Evolutionary conservation across 2,888 invertebrate genomes (phyloP).

Genomic region (Fissipunctia ypsillon): DNA sequence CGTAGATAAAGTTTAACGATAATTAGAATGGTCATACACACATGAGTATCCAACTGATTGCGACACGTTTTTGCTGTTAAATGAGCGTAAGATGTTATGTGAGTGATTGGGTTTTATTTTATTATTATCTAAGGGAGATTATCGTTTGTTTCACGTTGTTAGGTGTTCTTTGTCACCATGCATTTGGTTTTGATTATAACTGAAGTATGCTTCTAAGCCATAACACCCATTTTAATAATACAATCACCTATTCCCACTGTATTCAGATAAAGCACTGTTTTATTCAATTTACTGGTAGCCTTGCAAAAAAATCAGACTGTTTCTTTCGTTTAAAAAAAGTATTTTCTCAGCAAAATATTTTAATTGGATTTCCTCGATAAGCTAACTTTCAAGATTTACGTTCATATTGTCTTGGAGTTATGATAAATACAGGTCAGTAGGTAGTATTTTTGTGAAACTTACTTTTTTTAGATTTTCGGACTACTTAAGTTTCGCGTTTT

Average conservation of each 20-base stretch:
- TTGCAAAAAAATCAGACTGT: neutral
- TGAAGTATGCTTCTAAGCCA: neutral
- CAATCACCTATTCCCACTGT: neutral
- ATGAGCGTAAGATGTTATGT: slow-evolving; percentile 55
- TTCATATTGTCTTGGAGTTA: neutral
- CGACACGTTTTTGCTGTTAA: slow-evolving; percentile 67
- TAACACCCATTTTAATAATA: neutral
- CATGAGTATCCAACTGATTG: slow-evolving; percentile 56
- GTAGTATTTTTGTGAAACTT: neutral
- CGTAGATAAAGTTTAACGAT: slow-evolving; percentile 70
- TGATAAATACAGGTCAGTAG: neutral
- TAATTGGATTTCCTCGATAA: slow-evolving; percentile 1
- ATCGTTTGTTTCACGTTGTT: slow-evolving; percentile 1
- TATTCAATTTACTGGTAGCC: neutral
- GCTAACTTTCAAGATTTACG: neutral
- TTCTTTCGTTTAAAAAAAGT: neutral
- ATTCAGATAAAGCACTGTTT: neutral
- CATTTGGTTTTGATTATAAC: neutral
- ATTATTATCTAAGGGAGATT: slow-evolving; percentile 47
- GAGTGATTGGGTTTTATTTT: slow-evolving; percentile 68
- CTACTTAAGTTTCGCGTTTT: neutral
- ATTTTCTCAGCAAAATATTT: neutral
- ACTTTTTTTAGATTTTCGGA: neutral
- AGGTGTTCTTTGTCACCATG: neutral
- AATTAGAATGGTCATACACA: slow-evolving; percentile 62